A percentile compares a stretch with the other conserved stretches of the same genome.
phyloP scores from a whole-genome alignment of 64 coral and sea anemone genomes.

The Cladopsammia gracilis region DNA sequence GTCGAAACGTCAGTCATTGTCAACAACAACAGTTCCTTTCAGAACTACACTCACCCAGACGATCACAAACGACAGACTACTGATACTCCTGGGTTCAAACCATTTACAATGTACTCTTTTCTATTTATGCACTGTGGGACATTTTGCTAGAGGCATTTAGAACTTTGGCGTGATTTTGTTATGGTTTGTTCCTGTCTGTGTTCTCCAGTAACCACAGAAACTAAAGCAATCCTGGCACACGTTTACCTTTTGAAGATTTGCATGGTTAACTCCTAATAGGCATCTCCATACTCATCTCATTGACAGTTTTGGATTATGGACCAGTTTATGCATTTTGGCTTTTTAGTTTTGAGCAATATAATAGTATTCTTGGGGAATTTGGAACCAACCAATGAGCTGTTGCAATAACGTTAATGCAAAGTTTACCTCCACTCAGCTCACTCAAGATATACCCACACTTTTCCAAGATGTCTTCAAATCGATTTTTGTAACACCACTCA shows the following conservation, averaged over 20 bases:
- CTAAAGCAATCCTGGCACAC: conserved; percentile 54
- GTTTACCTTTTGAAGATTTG: conserved; percentile 36
- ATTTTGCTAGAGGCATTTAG: conserved; percentile 60
- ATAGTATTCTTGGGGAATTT: conserved; percentile 66
- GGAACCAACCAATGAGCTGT: conserved; percentile 25
- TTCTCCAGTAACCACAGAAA: conserved; percentile 56
- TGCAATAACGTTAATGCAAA: conserved; percentile 38
- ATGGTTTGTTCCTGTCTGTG: conserved; percentile 51
- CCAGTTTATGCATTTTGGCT: conserved; percentile 71
- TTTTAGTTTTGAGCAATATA: conserved; percentile 74
- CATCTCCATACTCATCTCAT: conserved; percentile 50
- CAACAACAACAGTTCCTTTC: no score
- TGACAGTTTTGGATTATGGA: conserved; percentile 51
- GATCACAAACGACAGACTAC: no score
- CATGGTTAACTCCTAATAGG: conserved; percentile 54
- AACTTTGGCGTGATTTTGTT: conserved; percentile 82
- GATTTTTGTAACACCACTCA: no score
- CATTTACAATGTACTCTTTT: conserved; percentile 75
- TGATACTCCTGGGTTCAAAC: no score
- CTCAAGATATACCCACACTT: not conserved
- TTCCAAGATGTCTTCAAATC: conserved; percentile 11
- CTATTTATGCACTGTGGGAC: conserved; percentile 65
- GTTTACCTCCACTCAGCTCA: conserved; percentile 2
- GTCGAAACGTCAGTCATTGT: no score
- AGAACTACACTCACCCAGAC: no score